phyloP scores from a whole-genome alignment of 2,797 vertebrate genomes.

The Echeneis naucrates region DNA sequence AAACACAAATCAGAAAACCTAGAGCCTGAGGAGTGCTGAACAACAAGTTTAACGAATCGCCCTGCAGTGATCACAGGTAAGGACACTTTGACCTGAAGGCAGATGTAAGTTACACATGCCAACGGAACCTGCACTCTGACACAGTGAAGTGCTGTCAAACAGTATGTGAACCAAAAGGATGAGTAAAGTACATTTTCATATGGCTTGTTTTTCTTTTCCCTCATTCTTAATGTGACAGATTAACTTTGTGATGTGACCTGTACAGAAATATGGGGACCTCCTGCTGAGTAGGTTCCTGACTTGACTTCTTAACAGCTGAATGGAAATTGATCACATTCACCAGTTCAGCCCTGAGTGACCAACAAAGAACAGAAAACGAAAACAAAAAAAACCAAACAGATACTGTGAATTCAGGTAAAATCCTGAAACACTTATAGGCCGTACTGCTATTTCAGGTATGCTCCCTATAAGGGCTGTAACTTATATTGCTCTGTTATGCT shows the following conservation, averaged over 20 bases:
- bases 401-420: constrained; percentile 33
- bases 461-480: constrained; percentile 58
- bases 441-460: constrained; percentile 39
- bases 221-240: not conserved
- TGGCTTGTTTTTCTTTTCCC: constrained; percentile 46
- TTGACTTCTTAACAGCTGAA: constrained; percentile 54
- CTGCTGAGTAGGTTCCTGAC: constrained; percentile 39
- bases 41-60: constrained; percentile 18
- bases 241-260: constrained; percentile 1
- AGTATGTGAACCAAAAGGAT: not conserved
- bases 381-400: constrained; percentile 1
- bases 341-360: constrained; percentile 72
- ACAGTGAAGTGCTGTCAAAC: constrained; percentile 3
- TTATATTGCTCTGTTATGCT: constrained; percentile 33
- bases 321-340: constrained; percentile 33
- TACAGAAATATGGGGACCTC: constrained; percentile 9
- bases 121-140: constrained; percentile 2
- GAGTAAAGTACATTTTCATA: constrained; percentile 17
- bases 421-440: constrained; percentile 41
- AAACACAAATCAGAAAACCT: constrained; percentile 24
- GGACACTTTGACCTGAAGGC: constrained; percentile 48
- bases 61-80: constrained; percentile 23
- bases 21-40: constrained; percentile 57
- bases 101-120: not conserved
- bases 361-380: constrained; percentile 36